Percentiles rank a stretch among this genome's conserved stretches.
These are phyloP conservation scores for Mustela nigripes DNA, from an alignment of 2,113 vertebrate genomes.

Conservation along the genomic window DNA sequence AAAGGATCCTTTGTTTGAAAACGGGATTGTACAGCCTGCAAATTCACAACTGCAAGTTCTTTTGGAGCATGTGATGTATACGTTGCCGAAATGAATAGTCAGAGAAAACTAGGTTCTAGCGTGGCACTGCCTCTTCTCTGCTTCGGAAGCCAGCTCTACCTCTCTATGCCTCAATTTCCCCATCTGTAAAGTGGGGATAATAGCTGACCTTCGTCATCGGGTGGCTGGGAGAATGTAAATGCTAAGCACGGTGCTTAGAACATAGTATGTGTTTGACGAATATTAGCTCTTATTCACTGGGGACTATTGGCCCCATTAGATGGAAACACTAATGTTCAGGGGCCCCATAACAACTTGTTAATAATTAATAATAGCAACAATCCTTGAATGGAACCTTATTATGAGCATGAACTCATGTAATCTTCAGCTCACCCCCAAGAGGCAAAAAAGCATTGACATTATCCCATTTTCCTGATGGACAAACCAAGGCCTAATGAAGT, in stretches of 20 bases:
- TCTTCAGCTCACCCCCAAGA: not conserved
- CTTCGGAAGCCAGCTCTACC: not conserved
- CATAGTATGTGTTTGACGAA: not conserved
- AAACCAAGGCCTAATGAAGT: not conserved
- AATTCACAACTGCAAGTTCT: not conserved
- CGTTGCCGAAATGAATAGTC: fast-evolving
- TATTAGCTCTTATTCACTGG: not conserved
- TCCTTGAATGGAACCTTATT: no score
- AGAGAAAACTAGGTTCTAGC: not conserved
- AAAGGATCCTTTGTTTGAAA: not conserved
- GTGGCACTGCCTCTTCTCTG: not conserved
- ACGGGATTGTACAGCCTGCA: not conserved
- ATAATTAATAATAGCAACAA: not conserved
- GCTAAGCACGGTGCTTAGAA: not conserved
- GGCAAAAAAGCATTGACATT: not conserved
- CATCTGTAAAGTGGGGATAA: not conserved
- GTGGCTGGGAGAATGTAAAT: not conserved
- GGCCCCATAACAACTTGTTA: not conserved
- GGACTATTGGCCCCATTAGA: not conserved
- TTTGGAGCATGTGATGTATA: not conserved
- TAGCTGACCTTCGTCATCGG: not conserved
- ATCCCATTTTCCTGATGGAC: not conserved
- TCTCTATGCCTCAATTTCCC: not conserved
- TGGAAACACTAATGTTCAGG: not conserved
- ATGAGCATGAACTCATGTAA: not conserved